Evolutionary conservation across 2,888 invertebrate species (phyloP).

Genomic region (Metacarcinus magister): DNA sequence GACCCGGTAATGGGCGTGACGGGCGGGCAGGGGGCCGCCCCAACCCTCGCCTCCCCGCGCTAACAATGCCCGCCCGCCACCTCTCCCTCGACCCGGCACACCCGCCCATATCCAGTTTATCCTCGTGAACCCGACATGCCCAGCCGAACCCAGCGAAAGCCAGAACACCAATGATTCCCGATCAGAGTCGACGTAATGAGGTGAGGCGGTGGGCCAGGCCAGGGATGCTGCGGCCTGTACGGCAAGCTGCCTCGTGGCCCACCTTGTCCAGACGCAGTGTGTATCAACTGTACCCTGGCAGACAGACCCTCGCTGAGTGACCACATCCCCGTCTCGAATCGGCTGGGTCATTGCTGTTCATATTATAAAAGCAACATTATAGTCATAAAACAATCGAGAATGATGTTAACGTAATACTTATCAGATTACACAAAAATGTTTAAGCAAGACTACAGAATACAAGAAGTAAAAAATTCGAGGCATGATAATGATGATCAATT

Average conservation of each 20-base stretch:
- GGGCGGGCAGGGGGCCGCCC: conserved; percentile 72
- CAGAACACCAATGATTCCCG: not conserved
- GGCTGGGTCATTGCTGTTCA: not conserved
- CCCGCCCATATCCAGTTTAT: conserved; percentile 12
- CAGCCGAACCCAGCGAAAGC: not conserved
- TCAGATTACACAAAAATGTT: not conserved
- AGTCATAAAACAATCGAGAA: not conserved
- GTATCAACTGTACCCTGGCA: conserved; percentile 4
- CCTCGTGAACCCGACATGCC: not conserved
- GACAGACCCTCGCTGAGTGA: not conserved
- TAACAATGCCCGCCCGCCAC: conserved; percentile 76
- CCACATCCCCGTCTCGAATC: not conserved
- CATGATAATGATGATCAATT: not conserved
- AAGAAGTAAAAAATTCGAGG: not conserved
- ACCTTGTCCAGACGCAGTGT: not conserved
- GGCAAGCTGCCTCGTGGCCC: not conserved
- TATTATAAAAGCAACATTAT: not conserved
- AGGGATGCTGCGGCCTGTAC: not conserved
- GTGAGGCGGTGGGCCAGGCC: not conserved
- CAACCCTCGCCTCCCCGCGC: conserved; percentile 68
- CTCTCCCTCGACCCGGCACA: conserved; percentile 46
- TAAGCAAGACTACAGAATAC: not conserved
- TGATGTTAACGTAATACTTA: not conserved
- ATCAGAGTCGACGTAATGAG: not conserved
- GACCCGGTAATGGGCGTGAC: conserved; percentile 80